Conservation (phyloP, 64 coral and sea anemone genomes). For the Porites australiensis region DNA sequence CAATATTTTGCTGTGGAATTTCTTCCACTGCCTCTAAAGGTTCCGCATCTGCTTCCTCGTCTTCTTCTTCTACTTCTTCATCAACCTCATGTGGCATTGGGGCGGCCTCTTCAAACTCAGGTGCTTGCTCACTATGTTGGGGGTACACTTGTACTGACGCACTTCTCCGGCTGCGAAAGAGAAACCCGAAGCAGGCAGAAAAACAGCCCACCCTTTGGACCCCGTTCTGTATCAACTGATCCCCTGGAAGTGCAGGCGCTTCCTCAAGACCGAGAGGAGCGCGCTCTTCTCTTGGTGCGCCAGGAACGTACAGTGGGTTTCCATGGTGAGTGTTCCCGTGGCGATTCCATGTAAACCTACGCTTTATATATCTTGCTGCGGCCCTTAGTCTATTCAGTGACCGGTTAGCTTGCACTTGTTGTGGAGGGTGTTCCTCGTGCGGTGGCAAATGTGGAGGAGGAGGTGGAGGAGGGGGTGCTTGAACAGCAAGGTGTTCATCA, state of each 20-base stretch:
- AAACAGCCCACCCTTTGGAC: neutral
- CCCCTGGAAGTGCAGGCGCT: neutral
- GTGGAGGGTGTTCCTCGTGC: neutral
- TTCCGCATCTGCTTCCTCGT: too few relatives aligned
- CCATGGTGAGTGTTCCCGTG: neutral
- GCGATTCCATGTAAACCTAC: neutral
- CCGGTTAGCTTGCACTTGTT: neutral
- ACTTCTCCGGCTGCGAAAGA: neutral
- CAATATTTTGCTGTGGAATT: too few relatives aligned
- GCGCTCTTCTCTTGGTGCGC: conserved; percentile 11
- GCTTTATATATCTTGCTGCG: conserved; percentile 20
- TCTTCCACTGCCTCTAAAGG: too few relatives aligned
- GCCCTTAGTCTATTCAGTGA: neutral
- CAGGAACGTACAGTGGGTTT: neutral
- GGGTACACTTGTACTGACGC: conserved; percentile 2
- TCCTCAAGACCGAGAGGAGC: neutral
- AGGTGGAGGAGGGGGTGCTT: neutral
- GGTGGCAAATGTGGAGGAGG: neutral
- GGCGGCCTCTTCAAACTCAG: conserved; percentile 12
- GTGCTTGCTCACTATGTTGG: neutral
- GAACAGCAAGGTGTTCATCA: neutral
- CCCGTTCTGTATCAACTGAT: neutral
- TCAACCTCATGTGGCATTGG: neutral
- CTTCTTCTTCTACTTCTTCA: neutral
- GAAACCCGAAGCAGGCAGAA: neutral